phyloP scores from a whole-genome alignment of 2,888 invertebrate species.

The Scaptomyza parva region DNA sequence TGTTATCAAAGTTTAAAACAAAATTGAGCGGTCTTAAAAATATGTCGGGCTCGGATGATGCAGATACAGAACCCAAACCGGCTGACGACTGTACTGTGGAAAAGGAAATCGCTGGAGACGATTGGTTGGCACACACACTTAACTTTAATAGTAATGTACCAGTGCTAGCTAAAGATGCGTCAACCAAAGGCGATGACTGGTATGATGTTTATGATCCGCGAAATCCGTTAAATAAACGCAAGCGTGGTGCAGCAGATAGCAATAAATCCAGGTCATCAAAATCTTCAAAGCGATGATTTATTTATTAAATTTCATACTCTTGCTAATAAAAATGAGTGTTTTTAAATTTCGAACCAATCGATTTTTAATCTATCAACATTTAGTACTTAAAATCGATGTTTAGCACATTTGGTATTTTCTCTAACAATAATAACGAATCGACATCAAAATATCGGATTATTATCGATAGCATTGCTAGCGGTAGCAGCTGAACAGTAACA shows the following conservation, averaged over 20 bases:
- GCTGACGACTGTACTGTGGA: conserved; percentile 71
- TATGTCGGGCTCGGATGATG: conserved; percentile 83
- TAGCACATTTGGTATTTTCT: conserved; percentile 16
- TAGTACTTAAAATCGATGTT: neutral
- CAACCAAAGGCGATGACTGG: conserved; percentile 96
- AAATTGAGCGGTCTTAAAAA: conserved; percentile 90
- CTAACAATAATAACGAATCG: conserved; percentile 3
- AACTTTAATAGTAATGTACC: conserved; percentile 87
- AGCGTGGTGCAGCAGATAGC: conserved; percentile 87
- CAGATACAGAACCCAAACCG: conserved; percentile 42
- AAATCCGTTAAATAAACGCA: conserved; percentile 96
- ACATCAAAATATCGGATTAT: neutral
- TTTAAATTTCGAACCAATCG: neutral
- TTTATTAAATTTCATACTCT: conserved; percentile 11
- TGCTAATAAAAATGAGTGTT: neutral
- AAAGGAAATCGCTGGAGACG: conserved; percentile 81
- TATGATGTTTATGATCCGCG: conserved; percentile 98
- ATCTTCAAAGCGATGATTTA: conserved; percentile 8
- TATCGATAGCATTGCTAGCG: conserved; percentile 43
- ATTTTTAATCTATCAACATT: neutral
- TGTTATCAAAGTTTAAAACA: conserved; percentile 93
- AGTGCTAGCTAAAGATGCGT: conserved; percentile 95
- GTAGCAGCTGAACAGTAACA: conserved; percentile 60
- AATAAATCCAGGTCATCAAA: conserved; percentile 27
- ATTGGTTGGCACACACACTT: conserved; percentile 83